Percentiles rank a stretch among this genome's conserved stretches.
phyloP scores from a whole-genome alignment of 1,140 invertebrate species.

The Phocides pigmalion region DNA sequence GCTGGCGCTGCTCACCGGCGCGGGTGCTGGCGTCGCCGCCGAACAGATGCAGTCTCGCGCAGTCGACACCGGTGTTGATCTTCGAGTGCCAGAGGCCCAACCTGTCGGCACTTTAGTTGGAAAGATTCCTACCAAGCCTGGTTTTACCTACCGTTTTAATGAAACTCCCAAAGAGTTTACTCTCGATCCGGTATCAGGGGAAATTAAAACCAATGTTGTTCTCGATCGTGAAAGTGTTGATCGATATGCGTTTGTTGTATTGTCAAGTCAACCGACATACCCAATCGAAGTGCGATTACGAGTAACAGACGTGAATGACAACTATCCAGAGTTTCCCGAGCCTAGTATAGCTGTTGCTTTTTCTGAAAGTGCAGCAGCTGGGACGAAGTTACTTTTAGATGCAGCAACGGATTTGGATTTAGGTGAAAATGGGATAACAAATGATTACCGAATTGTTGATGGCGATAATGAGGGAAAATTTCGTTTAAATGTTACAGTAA shows the following conservation, averaged over 20 bases:
- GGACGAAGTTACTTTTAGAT: constrained; percentile 93
- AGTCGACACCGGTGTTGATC: constrained; percentile 92
- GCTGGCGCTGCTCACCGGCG: constrained; percentile 72
- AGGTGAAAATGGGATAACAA: constrained; percentile 93
- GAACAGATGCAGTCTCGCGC: constrained; percentile 93
- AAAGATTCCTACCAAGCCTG: constrained; percentile 92
- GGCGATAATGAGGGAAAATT: constrained; percentile 95
- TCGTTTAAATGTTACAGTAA: constrained; percentile 92
- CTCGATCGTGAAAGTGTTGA: constrained; percentile 93
- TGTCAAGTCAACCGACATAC: constrained; percentile 96
- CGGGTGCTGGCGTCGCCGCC: constrained; percentile 67
- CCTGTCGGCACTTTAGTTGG: constrained; percentile 93
- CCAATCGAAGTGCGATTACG: constrained; percentile 95
- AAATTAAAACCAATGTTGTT: constrained; percentile 91
- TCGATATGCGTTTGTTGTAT: constrained; percentile 93
- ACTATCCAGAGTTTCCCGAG: constrained; percentile 95
- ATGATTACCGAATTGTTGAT: constrained; percentile 94
- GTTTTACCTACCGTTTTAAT: constrained; percentile 96
- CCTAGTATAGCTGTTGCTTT: constrained; percentile 92
- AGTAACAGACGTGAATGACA: constrained; percentile 95
- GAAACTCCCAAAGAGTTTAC: constrained; percentile 93
- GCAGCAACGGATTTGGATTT: constrained; percentile 94
- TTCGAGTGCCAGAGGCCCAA: constrained; percentile 93
- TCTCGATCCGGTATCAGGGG: constrained; percentile 91
- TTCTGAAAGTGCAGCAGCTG: constrained; percentile 95